Conservation (phyloP, 1,140 invertebrate species). For the Musca domestica region DNA sequence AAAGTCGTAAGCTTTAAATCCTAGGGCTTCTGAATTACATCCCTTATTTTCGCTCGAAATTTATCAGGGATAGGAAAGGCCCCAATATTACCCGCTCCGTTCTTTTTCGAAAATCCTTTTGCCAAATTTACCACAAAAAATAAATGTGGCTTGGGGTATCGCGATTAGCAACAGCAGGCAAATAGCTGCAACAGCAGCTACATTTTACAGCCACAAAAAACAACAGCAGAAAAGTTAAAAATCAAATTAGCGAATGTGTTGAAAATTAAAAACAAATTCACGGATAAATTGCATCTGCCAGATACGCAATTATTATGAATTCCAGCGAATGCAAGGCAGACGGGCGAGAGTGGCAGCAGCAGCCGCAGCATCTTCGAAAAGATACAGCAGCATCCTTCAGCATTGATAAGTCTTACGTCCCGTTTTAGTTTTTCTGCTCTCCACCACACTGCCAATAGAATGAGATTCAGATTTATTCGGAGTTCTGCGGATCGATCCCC, state of each 20-base stretch:
- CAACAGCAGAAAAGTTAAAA: conserved; percentile 46
- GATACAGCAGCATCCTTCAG: neutral
- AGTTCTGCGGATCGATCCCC: too few relatives aligned
- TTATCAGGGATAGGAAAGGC: too few relatives aligned
- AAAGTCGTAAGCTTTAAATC: too few relatives aligned
- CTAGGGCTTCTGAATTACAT: too few relatives aligned
- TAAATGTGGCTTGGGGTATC: too few relatives aligned
- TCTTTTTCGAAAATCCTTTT: neutral
- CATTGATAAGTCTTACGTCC: neutral
- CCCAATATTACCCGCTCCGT: neutral
- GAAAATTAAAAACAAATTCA: conserved; percentile 55
- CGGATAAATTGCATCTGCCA: conserved; percentile 55
- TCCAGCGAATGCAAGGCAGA: neutral
- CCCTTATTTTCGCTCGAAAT: too few relatives aligned
- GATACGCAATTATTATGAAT: conserved; percentile 53
- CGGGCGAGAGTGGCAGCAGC: neutral
- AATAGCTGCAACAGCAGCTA: conserved; percentile 8
- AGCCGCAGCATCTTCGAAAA: neutral
- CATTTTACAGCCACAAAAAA: neutral
- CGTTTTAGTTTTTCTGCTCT: neutral
- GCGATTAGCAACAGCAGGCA: neutral
- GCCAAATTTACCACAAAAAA: neutral
- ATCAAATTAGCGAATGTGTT: conserved; percentile 55
- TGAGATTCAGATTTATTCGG: too few relatives aligned
- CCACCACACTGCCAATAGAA: neutral